These are phyloP conservation scores for Microctenopoma lineatum DNA, from an alignment of 2,797 vertebrate species.

Conservation along the genomic window DNA sequence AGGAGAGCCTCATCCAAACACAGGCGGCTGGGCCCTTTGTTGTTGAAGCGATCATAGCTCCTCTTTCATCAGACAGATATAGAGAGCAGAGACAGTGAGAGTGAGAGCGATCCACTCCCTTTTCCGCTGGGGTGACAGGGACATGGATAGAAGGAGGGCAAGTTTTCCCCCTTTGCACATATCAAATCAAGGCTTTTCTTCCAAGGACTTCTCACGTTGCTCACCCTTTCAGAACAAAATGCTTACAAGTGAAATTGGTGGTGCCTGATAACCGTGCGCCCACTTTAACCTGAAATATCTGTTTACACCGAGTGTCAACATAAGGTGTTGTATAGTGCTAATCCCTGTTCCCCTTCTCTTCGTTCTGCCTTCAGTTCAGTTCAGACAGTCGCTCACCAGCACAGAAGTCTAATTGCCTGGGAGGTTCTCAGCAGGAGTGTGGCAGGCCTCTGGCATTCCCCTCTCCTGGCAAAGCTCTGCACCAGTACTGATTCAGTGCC, in stretches of 20 bases:
- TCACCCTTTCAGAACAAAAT: conserved; percentile 64
- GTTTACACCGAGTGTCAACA: conserved; percentile 56
- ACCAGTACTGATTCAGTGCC: conserved; percentile 62
- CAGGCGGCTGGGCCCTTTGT: conserved; percentile 83
- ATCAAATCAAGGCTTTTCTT: conserved; percentile 71
- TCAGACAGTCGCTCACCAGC: conserved; percentile 42
- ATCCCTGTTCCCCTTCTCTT: conserved; percentile 40
- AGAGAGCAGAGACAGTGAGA: conserved; percentile 72
- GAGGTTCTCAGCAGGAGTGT: conserved; percentile 72
- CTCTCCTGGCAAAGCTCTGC: conserved; percentile 66
- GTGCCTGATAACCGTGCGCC: conserved; percentile 41
- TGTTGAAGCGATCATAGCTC: conserved; percentile 85
- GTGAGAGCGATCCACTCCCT: conserved; percentile 76
- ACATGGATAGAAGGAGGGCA: conserved; percentile 74
- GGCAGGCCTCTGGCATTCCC: conserved; percentile 71
- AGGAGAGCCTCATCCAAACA: conserved; percentile 84
- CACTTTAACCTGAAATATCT: conserved; percentile 55
- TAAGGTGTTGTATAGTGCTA: conserved; percentile 42
- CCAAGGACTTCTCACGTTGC: conserved; percentile 69
- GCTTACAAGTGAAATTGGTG: conserved; percentile 44
- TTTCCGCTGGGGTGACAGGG: conserved; percentile 78
- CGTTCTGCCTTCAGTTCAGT: conserved; percentile 31
- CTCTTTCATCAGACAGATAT: conserved; percentile 85
- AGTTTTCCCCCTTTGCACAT: conserved; percentile 72
- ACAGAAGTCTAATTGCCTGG: conserved; percentile 70